Base-by-base conservation (phyloP, 2,888 invertebrate species). In the Panzeria rudis region DNA sequence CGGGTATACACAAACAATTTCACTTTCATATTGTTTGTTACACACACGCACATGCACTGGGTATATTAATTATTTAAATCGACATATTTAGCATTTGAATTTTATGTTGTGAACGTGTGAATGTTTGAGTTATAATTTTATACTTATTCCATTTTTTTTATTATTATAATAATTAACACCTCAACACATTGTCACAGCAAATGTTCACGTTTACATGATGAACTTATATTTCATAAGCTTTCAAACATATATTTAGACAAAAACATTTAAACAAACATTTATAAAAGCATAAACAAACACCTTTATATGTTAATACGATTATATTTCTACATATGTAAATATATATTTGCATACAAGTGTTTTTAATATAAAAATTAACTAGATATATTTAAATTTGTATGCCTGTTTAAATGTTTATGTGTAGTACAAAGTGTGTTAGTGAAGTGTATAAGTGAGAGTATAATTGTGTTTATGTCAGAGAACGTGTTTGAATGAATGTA, bases 121-220 rank as follows among this genome's bases (percentile, higher is more conserved):
- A 54, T 54, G 11, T 69, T 23, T 52, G 75, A 52, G 23, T 75
- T 61, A 29, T 61, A 56, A 68, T 56, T 71, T 69, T 35, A 69
- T 82, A 47, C 29, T 64, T 47, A 62, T 44, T 76, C 35, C 13
- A n/a, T 61, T 69, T 50, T 23, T 38, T 41, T 59, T 50, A 54
- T 83, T 75, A 38, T 54, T 47, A 71, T 35, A 47, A 69, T 79
- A 83, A 83, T 83, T 79, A 83, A 83, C 79, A 83, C 79, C 72
- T 83, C 83, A 83, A 79, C 83, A 79, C 83, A 75, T 68, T 76
- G 80, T 84, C 80, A 72, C 64, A 56, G 54, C 35, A 62, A 62
- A 56, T 64, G 61, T 68, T 69, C 25, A 76, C 44, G 54, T 44
- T 56, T 69, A 62, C 50, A 82, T 64, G 76, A 76, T 71, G 69